phyloP scores from a whole-genome alignment of 2,113 vertebrate genomes.

The Hypanus sabinus region DNA sequence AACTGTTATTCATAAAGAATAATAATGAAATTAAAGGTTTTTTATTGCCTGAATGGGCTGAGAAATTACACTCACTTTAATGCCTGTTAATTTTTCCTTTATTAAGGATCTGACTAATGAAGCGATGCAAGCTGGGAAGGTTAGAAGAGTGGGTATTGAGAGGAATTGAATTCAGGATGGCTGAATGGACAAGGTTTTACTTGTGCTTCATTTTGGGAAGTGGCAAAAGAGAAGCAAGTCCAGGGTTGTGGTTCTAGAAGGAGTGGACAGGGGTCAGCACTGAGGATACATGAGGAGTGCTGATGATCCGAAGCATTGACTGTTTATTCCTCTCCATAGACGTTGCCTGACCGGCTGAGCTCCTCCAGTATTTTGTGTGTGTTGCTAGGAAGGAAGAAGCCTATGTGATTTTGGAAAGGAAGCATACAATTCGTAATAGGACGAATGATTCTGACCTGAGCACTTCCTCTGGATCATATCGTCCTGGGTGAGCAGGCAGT shows the following conservation, averaged over 20 bases:
- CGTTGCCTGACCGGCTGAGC: no score
- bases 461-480: no score
- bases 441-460: no score
- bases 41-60: neutral
- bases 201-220: neutral
- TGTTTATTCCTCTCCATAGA: no score
- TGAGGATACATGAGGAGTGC: no score
- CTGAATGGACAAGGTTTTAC: neutral
- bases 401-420: no score
- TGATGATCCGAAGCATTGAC: no score
- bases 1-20: neutral
- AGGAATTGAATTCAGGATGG: neutral
- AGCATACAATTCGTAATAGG: no score
- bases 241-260: no score
- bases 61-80: neutral
- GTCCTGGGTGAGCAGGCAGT: no score
- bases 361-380: no score
- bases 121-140: neutral
- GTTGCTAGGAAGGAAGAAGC: no score
- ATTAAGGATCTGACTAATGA: neutral
- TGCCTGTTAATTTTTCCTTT: slow-evolving; percentile 25
- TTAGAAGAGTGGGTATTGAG: neutral
- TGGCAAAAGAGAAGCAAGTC: neutral
- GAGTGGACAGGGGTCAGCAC: neutral
- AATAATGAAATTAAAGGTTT: neutral